These are phyloP conservation scores for Macrochelys suwanniensis DNA, from an alignment of 2,797 vertebrate genomes.

Conservation along the genomic window DNA sequence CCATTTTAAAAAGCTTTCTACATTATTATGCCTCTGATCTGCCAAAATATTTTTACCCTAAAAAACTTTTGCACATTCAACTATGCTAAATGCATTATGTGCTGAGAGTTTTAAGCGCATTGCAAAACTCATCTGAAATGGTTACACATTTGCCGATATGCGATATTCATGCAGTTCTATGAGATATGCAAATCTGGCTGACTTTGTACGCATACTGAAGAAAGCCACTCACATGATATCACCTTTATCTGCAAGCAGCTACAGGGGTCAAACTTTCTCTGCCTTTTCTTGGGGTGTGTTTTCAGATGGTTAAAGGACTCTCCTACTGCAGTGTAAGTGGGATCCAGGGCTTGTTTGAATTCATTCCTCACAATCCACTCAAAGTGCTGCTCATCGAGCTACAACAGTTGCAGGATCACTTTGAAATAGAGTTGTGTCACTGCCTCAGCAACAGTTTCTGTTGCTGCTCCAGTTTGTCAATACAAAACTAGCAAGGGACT, in stretches of 20 bases:
- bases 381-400: not conserved
- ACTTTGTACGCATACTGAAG: not conserved
- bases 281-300: slow-evolving; percentile 46
- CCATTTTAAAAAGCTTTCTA: not conserved
- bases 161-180: fast-evolving
- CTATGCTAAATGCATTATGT: not conserved
- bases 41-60: not conserved
- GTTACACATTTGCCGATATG: not conserved
- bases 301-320: not conserved
- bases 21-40: fast-evolving
- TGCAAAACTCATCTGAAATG: fast-evolving
- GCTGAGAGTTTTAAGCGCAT: not conserved
- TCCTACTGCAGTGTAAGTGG: not conserved
- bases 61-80: not conserved
- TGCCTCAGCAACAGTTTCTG: fast-evolving
- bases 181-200: not conserved
- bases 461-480: fast-evolving
- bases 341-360: not conserved
- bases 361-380: not conserved
- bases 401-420: not conserved
- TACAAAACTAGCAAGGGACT: not conserved
- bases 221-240: not conserved
- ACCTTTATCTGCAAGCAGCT: not conserved
- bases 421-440: not conserved
- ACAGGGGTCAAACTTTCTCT: not conserved